Evolutionary conservation across 2,888 invertebrate species (phyloP).

Genomic region (Stramonita haemastoma): DNA sequence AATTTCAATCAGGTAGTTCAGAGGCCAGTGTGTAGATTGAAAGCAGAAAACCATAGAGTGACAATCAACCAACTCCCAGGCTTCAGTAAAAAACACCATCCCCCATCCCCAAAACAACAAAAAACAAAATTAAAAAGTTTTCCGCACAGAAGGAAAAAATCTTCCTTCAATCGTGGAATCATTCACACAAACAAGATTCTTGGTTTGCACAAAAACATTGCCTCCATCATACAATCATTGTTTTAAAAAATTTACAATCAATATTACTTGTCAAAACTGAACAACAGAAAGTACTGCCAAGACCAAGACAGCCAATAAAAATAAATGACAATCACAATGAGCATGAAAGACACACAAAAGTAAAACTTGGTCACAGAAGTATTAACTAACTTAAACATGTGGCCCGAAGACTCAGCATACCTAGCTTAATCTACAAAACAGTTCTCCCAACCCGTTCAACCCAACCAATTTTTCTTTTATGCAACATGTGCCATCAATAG

Average conservation of each 20-base stretch:
- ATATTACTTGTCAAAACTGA: no score
- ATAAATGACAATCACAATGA: neutral
- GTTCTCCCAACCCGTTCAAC: constrained; percentile 19
- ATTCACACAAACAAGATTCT: neutral
- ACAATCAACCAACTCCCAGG: no score
- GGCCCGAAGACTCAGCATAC: constrained; percentile 19
- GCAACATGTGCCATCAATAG: no score
- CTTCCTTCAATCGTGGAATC: no score
- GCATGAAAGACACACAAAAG: neutral
- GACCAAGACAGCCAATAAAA: constrained; percentile 15
- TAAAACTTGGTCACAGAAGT: neutral
- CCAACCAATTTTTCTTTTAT: neutral
- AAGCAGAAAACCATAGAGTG: no score
- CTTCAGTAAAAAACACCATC: no score
- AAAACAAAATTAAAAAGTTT: no score
- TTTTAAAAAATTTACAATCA: neutral
- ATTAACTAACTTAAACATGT: neutral
- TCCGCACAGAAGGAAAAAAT: no score
- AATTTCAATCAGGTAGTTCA: no score
- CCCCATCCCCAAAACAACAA: no score
- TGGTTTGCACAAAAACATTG: neutral
- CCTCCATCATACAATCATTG: neutral
- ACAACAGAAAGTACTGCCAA: neutral
- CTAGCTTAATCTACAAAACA: neutral
- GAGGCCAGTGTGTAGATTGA: no score